Evolutionary conservation across 2,113 vertebrate species (phyloP).

Genomic region (Pelusios castaneus): DNA sequence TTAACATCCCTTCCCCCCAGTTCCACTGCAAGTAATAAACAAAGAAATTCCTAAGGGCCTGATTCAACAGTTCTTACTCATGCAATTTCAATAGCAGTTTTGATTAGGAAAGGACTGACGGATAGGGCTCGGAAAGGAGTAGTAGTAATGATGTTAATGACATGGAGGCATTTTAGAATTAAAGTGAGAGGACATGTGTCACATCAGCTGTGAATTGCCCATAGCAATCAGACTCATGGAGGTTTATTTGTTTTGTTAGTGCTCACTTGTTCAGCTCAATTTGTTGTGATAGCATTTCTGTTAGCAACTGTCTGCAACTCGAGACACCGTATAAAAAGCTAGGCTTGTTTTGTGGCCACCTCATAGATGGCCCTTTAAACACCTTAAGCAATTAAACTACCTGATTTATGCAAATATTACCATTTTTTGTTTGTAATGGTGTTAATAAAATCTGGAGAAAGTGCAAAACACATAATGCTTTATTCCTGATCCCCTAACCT

Average conservation of each 20-base stretch:
- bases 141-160: neutral
- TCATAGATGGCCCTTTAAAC: neutral
- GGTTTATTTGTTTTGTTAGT: neutral
- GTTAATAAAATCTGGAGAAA: neutral
- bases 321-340: neutral
- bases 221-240: fast-evolving
- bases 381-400: neutral
- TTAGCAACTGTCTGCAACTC: fast-evolving
- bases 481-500: fast-evolving
- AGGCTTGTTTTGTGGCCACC: neutral
- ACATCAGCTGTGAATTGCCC: neutral
- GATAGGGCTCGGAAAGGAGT: neutral
- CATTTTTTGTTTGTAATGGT: neutral
- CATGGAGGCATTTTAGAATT: neutral
- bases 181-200: neutral
- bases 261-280: neutral
- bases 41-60: neutral
- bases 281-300: neutral
- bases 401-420: neutral
- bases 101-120: neutral
- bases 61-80: neutral
- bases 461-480: fast-evolving
- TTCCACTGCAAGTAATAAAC: neutral
- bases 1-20: neutral
- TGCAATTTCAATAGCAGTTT: neutral